phyloP scores from a whole-genome alignment of 2,888 invertebrate species.

The Acanthococcus lagerstroemiae region DNA sequence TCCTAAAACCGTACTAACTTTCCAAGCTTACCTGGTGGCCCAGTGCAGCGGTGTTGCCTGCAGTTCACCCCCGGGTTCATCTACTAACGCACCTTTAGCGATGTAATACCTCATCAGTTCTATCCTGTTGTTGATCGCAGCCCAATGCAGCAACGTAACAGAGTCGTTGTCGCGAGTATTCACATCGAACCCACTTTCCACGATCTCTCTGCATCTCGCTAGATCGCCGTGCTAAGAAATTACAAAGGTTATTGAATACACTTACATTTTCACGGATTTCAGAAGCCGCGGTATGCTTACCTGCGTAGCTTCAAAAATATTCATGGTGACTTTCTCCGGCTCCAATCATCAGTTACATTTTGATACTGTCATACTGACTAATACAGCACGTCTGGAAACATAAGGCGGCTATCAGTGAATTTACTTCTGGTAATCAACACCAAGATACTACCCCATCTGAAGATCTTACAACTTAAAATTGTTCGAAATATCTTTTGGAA shows the following conservation, averaged over 20 bases:
- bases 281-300: background rate
- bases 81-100: slow-evolving; percentile 75
- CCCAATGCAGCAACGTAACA: slow-evolving; percentile 97
- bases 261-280: background rate
- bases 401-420: no score
- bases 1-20: background rate
- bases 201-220: slow-evolving; percentile 62
- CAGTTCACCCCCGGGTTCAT: slow-evolving; percentile 91
- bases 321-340: no score
- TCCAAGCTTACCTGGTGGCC: slow-evolving; percentile 64
- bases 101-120: slow-evolving; percentile 85
- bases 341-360: no score
- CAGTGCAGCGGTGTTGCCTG: slow-evolving; percentile 95
- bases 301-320: slow-evolving; percentile 20
- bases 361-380: no score
- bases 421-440: no score
- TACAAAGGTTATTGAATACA: slow-evolving; percentile 10
- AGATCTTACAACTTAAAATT: no score
- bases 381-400: no score
- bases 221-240: slow-evolving; percentile 68
- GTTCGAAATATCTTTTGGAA: no score
- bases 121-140: slow-evolving; percentile 91
- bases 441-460: no score
- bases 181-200: slow-evolving; percentile 72
- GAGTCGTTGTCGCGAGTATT: slow-evolving; percentile 91